Conservation (phyloP, 2,113 vertebrate species). For the Myotis davidii region DNA sequence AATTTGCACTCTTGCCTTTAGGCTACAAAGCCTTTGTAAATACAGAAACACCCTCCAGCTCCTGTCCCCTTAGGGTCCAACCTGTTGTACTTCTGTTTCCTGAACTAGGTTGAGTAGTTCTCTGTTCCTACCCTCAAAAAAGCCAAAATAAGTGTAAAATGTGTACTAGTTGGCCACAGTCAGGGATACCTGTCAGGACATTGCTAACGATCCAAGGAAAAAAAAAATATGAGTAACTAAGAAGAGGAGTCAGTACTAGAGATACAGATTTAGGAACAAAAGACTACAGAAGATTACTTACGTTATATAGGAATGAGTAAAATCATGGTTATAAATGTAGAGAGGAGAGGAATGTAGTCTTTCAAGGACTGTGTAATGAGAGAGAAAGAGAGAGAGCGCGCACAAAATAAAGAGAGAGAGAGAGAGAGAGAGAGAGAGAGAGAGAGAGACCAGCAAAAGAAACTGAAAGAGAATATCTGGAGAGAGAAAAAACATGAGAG, state of each 20-base stretch:
- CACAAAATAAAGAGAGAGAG: background rate
- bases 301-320: background rate
- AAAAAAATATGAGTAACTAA: background rate
- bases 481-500: background rate
- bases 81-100: background rate
- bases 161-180: background rate
- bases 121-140: constrained; percentile 23
- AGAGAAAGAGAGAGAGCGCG: background rate
- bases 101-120: background rate
- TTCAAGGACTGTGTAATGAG: background rate
- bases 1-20: background rate
- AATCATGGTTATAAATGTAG: background rate
- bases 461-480: background rate
- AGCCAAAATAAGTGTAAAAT: background rate
- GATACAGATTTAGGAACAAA: background rate
- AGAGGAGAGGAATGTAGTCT: background rate
- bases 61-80: background rate
- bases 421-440: too few species aligned
- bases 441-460: background rate
- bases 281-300: background rate
- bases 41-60: background rate
- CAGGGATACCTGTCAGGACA: background rate
- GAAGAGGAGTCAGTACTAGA: background rate
- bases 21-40: background rate
- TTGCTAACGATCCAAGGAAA: background rate